phyloP scores from a whole-genome alignment of 2,113 vertebrate species.

The Cheilinus undulatus region DNA sequence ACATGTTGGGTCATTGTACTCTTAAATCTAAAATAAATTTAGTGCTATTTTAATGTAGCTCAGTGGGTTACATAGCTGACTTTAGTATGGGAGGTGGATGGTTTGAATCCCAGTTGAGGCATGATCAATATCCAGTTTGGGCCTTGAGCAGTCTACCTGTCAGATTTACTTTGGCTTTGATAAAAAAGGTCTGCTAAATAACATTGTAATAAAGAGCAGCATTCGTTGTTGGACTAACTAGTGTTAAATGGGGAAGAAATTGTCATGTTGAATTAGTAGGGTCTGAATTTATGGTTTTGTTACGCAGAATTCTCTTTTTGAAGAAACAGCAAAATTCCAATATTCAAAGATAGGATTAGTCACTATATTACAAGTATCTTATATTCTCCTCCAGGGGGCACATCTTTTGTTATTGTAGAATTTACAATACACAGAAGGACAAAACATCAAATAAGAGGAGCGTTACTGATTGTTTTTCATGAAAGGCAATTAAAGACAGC shows the following conservation, averaged over 20 bases:
- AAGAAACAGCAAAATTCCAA: conserved; percentile 42
- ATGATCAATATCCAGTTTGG: too few species aligned
- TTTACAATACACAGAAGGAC: conserved; percentile 50
- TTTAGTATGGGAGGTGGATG: too few species aligned
- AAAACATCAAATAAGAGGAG: conserved; percentile 40
- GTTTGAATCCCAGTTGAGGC: too few species aligned
- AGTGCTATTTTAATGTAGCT: too few species aligned
- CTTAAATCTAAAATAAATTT: too few species aligned
- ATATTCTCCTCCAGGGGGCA: too few species aligned
- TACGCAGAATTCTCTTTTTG: conserved; percentile 24
- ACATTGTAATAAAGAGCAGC: too few species aligned
- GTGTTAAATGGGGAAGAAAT: conserved; percentile 26
- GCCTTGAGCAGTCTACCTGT: too few species aligned
- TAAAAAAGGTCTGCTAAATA: too few species aligned
- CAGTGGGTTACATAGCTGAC: too few species aligned
- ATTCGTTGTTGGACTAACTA: conserved; percentile 20
- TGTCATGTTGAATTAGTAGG: conserved; percentile 26
- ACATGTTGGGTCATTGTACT: too few species aligned
- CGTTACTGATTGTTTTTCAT: conserved; percentile 7
- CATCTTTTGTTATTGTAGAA: conserved; percentile 39
- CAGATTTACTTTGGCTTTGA: too few species aligned
- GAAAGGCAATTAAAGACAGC: conserved; percentile 33
- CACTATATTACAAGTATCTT: conserved; percentile 49
- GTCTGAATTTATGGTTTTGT: conserved; percentile 22
- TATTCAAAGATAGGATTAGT: conserved; percentile 43